Base-by-base conservation (phyloP, 2,797 vertebrate species). In the Psittacula derbiana region DNA sequence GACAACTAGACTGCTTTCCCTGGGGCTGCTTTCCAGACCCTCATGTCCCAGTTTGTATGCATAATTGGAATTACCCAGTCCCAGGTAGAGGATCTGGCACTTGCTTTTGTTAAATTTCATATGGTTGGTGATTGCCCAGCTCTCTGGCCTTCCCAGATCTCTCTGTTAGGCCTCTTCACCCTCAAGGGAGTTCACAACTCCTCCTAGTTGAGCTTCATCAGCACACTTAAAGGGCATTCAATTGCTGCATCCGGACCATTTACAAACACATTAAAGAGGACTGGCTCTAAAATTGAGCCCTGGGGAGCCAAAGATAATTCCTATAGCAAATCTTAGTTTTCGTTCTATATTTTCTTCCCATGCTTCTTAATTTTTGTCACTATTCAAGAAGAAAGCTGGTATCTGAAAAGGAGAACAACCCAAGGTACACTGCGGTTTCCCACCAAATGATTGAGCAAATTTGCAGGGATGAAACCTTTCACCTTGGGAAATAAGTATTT, bases 401-500 rank as follows among this genome's bases (percentile, higher is more conserved):
- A 19, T 33, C 44, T 47, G 74, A 52, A 69, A 46, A 70, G 17
- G 36, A 62, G 17, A 60, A 53, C 24, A 75, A 44, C 3, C 4
- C 24, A 27, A 49, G 28, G 3, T 17, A 24, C 0, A 0, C 12
- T 72, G 20, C 8, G n/a, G 1, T 49, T 65, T 71, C 14, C 31
- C 15, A 40, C 7, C 43, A 79, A 73, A 52, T 40, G 5, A 36
- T 1, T 62, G 16, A 61, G 19, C 4, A 74, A n/a, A 31, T 86
- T 57, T 74, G 14, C 11, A 80, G 16, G 16, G 50, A 27, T 44
- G 7, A 74, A 92, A 89, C 7, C 18, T 18, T 55, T 31, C 58
- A 47, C 16, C 4, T 21, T 64, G 18, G 16, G 30, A 76, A 62
- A 27, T 18, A 40, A 58, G 14, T 60, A 73, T 47, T 73, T 84